A percentile compares a stretch with the other conserved stretches of the same genome.
These are phyloP conservation scores for Nanorana parkeri DNA, from an alignment of 2,113 vertebrate species.

Conservation along the genomic window DNA sequence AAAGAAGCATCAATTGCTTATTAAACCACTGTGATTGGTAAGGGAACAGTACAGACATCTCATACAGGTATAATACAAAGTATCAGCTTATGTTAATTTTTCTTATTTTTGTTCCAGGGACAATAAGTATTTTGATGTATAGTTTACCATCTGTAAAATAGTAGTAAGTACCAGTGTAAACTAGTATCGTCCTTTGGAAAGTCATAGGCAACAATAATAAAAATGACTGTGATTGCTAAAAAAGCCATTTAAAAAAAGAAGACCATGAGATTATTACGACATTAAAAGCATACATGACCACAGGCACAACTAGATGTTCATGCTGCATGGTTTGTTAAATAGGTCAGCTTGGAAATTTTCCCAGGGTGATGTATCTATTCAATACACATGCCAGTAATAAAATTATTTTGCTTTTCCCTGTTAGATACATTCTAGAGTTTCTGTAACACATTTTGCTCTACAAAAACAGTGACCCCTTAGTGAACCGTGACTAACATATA, in stretches of 20 bases:
- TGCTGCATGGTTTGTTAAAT: constrained; percentile 56
- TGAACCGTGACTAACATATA: constrained; percentile 39
- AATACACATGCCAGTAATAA: constrained; percentile 53
- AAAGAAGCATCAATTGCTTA: too few species aligned
- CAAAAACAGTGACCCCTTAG: constrained; percentile 41
- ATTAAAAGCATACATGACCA: constrained; percentile 49
- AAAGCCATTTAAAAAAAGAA: constrained; percentile 10
- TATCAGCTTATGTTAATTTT: too few species aligned
- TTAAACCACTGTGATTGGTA: too few species aligned
- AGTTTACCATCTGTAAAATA: background rate
- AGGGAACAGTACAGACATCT: too few species aligned
- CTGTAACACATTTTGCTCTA: constrained; percentile 33
- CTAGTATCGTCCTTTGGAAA: background rate
- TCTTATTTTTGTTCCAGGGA: too few species aligned
- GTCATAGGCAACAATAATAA: constrained; percentile 2
- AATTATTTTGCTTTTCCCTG: constrained; percentile 38
- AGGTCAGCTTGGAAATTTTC: constrained; percentile 55
- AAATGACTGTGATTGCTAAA: constrained; percentile 8
- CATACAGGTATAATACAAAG: too few species aligned
- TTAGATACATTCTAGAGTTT: constrained; percentile 27
- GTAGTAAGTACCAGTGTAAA: background rate
- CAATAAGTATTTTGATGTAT: background rate
- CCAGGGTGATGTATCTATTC: constrained; percentile 51
- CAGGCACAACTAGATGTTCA: constrained; percentile 47
- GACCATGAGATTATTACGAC: constrained; percentile 44